Conservation (phyloP, 1,140 invertebrate genomes). For the Megathymus violae region DNA sequence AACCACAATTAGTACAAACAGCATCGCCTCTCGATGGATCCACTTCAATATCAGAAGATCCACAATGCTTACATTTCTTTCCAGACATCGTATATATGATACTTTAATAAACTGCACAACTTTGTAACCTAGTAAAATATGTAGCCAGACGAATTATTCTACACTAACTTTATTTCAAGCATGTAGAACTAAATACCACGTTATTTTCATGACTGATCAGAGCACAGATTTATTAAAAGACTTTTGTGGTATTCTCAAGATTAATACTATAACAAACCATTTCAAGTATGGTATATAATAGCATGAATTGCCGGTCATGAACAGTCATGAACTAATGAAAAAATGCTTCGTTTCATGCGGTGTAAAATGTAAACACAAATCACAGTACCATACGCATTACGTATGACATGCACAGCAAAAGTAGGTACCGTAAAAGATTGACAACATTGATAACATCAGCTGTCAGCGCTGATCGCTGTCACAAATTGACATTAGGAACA, state of each 20-base stretch:
- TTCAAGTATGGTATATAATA: background rate
- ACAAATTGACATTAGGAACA: no score
- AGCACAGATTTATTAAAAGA: background rate
- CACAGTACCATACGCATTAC: no score
- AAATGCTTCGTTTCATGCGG: background rate
- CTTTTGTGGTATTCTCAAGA: background rate
- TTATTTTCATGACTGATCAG: background rate
- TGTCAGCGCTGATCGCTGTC: no score
- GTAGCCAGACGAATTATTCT: background rate
- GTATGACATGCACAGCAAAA: background rate
- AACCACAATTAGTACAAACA: conserved; percentile 97
- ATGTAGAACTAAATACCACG: background rate
- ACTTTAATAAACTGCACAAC: background rate
- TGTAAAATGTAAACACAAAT: background rate
- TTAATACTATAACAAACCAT: background rate
- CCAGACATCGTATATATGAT: conserved; percentile 78
- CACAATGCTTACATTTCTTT: conserved; percentile 95
- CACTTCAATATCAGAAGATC: conserved; percentile 96
- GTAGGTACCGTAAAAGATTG: background rate
- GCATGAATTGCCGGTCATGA: no score
- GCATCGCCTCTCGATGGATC: conserved; percentile 96
- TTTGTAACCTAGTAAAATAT: background rate
- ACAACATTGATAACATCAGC: no score
- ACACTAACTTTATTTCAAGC: background rate
- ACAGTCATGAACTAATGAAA: background rate